Evolutionary conservation across 2,113 vertebrate genomes (phyloP).

Genomic region (Amazona vittata): DNA sequence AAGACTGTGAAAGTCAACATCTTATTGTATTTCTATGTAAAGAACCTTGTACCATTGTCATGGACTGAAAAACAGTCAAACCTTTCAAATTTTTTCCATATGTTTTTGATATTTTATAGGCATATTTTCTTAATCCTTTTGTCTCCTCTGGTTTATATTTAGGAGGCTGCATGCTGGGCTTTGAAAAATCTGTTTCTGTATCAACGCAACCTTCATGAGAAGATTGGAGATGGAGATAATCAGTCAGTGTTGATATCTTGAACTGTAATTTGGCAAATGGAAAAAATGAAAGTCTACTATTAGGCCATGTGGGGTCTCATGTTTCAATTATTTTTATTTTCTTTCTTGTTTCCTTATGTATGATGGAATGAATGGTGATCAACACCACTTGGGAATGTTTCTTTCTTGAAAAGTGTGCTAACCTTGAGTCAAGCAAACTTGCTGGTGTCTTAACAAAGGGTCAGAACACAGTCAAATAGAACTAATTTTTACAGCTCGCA

Average conservation of each 20-base stretch:
- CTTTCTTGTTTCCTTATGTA: neutral
- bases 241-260: constrained; percentile 77
- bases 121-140: neutral
- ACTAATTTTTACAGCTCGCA: neutral
- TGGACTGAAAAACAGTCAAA: neutral
- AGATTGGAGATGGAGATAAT: constrained; percentile 84
- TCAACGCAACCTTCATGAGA: constrained; percentile 74
- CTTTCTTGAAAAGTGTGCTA: neutral
- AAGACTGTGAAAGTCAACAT: neutral
- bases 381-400: neutral
- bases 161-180: constrained; percentile 94
- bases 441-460: neutral
- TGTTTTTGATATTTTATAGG: neutral
- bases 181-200: constrained; percentile 89
- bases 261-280: neutral
- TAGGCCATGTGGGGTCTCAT: neutral
- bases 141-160: neutral
- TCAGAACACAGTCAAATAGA: neutral
- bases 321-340: neutral
- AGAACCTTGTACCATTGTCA: neutral
- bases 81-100: neutral
- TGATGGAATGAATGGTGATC: neutral
- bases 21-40: neutral
- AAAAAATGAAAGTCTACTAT: neutral
- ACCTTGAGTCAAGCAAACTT: neutral